These are phyloP conservation scores for Myxocyprinus asiaticus DNA, from an alignment of 2,113 vertebrate genomes.

Conservation along the genomic window DNA sequence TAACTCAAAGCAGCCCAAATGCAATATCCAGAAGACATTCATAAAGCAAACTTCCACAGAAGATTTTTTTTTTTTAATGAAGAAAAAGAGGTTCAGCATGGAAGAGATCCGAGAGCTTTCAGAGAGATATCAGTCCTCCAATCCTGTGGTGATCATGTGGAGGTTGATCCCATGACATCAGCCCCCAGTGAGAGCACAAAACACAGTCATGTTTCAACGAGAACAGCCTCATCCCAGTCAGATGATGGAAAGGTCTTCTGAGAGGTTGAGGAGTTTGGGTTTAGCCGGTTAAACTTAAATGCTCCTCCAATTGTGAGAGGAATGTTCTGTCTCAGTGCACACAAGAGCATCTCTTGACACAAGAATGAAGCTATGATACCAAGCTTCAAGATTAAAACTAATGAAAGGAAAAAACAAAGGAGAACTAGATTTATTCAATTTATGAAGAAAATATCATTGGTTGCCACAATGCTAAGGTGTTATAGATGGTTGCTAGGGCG, in stretches of 20 bases:
- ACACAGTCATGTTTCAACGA: background rate
- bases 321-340: too few species aligned
- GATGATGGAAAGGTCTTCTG: constrained; percentile 1
- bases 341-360: background rate
- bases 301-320: background rate
- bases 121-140: background rate
- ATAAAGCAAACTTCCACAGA: background rate
- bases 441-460: too few species aligned
- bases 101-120: too few species aligned
- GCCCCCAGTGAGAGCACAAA: background rate
- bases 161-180: constrained; percentile 51
- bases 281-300: background rate
- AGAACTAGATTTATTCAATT: too few species aligned
- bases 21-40: background rate
- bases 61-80: background rate
- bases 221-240: background rate
- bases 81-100: too few species aligned
- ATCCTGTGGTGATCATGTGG: constrained; percentile 24
- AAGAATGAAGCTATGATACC: background rate
- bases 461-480: too few species aligned
- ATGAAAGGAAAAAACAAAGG: too few species aligned
- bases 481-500: too few species aligned
- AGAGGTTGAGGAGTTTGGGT: background rate
- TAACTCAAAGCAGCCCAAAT: background rate
- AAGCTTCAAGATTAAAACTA: too few species aligned